phyloP scores from a whole-genome alignment of 2,797 vertebrate species.

The Balearica regulorum region DNA sequence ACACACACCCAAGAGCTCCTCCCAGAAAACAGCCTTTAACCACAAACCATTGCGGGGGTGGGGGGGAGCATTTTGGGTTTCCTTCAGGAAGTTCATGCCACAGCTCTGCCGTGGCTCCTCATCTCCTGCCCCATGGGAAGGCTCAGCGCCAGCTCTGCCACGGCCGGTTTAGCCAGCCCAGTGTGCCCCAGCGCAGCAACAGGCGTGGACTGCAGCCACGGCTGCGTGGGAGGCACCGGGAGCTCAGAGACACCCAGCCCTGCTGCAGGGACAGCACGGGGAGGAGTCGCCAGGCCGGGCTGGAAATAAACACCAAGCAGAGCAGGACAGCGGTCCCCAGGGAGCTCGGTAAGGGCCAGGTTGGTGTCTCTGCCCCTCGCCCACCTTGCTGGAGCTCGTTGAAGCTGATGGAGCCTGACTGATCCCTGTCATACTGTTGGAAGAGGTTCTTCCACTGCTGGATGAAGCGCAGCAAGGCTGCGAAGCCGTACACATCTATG shows the following conservation, averaged over 20 bases:
- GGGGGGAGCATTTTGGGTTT: neutral
- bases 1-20: neutral
- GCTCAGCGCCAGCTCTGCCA: neutral
- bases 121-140: fast-evolving
- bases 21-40: neutral
- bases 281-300: fast-evolving
- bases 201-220: neutral
- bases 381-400: conserved; percentile 92
- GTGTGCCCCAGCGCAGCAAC: fast-evolving
- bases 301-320: neutral
- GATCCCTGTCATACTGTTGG: conserved; percentile 90
- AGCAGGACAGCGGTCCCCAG: fast-evolving
- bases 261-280: fast-evolving
- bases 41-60: fast-evolving
- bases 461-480: conserved; percentile 88
- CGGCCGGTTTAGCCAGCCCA: neutral
- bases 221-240: neutral
- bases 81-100: neutral
- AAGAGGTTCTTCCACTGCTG: conserved; percentile 92
- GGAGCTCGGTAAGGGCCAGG: fast-evolving
- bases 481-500: conserved; percentile 90
- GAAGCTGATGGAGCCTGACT: conserved; percentile 85
- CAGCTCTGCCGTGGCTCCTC: neutral
- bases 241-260: neutral
- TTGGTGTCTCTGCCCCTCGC: neutral